Conservation (phyloP, 2,113 vertebrate species). For the Struthio camelus region DNA sequence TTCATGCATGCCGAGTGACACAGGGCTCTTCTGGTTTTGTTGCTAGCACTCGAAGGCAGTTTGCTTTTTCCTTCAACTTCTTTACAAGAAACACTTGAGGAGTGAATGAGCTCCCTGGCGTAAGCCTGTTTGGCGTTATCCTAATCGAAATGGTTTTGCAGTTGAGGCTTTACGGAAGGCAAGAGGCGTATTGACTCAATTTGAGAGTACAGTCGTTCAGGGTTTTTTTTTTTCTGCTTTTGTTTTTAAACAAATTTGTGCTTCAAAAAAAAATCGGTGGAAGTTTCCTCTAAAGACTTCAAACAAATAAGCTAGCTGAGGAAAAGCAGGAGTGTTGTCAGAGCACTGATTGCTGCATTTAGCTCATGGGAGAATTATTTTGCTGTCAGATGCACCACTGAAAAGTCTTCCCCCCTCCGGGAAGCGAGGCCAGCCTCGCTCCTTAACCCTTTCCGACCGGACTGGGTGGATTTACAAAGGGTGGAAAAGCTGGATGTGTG, state of each 20-base stretch:
- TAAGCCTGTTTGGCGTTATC: background rate
- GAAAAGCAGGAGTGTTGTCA: slow-evolving; percentile 70
- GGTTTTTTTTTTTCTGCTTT: background rate
- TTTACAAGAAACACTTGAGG: background rate
- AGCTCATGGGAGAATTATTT: slow-evolving; percentile 69
- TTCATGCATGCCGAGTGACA: background rate
- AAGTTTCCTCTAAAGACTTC: slow-evolving; percentile 60
- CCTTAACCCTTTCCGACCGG: slow-evolving; percentile 39
- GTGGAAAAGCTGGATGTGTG: background rate
- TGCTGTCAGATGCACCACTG: slow-evolving; percentile 58
- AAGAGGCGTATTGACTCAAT: background rate
- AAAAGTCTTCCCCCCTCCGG: slow-evolving; percentile 37
- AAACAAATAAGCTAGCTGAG: slow-evolving; percentile 57
- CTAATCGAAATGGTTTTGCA: slow-evolving; percentile 21
- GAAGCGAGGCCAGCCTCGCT: background rate
- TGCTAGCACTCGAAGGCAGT: background rate
- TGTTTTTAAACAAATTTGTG: slow-evolving; percentile 48
- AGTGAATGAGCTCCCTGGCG: background rate
- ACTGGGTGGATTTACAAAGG: background rate
- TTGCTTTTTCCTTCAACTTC: background rate
- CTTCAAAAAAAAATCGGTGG: background rate
- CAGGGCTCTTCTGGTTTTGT: background rate
- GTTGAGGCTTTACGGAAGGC: background rate
- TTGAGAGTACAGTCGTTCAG: background rate
- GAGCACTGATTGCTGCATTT: slow-evolving; percentile 65